These are phyloP conservation scores for Sebastolobus alascanus DNA, from an alignment of 2,797 vertebrate genomes.

Conservation along the genomic window DNA sequence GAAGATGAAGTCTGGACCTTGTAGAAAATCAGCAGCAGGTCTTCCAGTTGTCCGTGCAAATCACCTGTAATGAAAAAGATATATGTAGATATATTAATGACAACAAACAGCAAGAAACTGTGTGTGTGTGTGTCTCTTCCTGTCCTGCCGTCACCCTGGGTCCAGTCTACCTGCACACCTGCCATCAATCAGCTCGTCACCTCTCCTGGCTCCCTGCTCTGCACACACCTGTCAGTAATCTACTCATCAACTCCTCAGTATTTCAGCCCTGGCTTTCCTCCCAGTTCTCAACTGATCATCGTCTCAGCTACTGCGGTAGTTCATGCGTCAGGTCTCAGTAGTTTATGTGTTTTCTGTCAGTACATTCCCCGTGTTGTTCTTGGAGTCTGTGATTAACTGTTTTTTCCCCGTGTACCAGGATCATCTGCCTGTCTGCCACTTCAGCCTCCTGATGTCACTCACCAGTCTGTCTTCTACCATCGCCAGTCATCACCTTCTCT, in stretches of 20 bases:
- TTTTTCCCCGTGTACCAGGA: not conserved
- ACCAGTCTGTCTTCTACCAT: not conserved
- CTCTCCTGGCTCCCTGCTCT: not conserved
- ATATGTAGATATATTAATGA: not conserved
- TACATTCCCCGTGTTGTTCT: not conserved
- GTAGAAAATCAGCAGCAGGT: conserved; percentile 95
- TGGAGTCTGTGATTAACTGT: not conserved
- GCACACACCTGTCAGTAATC: not conserved
- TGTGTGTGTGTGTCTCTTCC: not conserved
- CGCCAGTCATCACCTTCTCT: not conserved
- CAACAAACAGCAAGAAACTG: not conserved
- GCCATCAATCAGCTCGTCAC: not conserved
- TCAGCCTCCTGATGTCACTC: not conserved
- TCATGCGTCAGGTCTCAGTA: not conserved
- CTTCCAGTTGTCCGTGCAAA: conserved; percentile 94
- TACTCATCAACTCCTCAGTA: too few relatives aligned
- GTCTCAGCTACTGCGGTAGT: not conserved
- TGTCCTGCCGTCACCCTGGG: not conserved
- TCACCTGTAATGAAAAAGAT: conserved; percentile 85
- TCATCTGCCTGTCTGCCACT: not conserved
- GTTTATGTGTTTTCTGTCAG: not conserved
- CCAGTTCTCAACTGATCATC: too few relatives aligned
- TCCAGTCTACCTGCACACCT: not conserved
- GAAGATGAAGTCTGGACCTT: conserved; percentile 85
- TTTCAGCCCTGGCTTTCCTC: too few relatives aligned